These are phyloP conservation scores for Girardia tigrina DNA, from an alignment of 2,888 invertebrate species.

Conservation along the genomic window DNA sequence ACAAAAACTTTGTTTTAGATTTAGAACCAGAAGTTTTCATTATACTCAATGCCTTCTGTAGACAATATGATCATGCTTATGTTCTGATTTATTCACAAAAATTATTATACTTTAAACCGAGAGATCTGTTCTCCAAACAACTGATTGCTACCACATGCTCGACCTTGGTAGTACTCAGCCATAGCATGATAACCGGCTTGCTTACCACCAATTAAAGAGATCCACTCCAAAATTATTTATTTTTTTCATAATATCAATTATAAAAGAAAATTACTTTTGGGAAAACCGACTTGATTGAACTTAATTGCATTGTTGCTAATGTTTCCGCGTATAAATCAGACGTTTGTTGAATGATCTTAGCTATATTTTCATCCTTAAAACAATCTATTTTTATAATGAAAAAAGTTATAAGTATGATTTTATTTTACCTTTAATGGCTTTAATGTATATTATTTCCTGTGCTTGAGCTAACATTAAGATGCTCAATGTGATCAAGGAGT, in stretches of 20 bases:
- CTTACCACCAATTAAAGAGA: conserved; percentile 60
- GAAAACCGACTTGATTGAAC: conserved; percentile 67
- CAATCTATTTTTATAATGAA: conserved; percentile 57
- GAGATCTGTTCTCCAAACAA: conserved; percentile 78
- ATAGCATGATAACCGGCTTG: conserved; percentile 74
- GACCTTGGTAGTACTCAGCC: conserved; percentile 73
- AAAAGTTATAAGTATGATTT: background rate
- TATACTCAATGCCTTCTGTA: conserved; percentile 61
- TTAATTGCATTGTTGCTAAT: conserved; percentile 69
- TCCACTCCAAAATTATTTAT: conserved; percentile 55
- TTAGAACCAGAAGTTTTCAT: conserved; percentile 64
- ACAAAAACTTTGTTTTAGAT: conserved; percentile 53
- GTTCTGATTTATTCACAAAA: background rate
- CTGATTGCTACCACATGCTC: conserved; percentile 65
- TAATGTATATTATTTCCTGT: conserved; percentile 86
- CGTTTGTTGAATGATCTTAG: conserved; percentile 76
- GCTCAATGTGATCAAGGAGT: conserved; percentile 70
- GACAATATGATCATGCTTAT: conserved; percentile 21
- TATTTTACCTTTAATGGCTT: conserved; percentile 57
- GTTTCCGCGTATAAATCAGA: conserved; percentile 86
- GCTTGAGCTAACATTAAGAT: conserved; percentile 89
- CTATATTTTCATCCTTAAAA: conserved; percentile 82
- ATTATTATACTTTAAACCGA: conserved; percentile 56
- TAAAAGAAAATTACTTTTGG: conserved; percentile 62
- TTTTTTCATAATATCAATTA: background rate